Percentiles rank a stretch among this genome's conserved stretches.
Conservation (phyloP, 2,113 vertebrate species). For the Elaphurus davidianus region DNA sequence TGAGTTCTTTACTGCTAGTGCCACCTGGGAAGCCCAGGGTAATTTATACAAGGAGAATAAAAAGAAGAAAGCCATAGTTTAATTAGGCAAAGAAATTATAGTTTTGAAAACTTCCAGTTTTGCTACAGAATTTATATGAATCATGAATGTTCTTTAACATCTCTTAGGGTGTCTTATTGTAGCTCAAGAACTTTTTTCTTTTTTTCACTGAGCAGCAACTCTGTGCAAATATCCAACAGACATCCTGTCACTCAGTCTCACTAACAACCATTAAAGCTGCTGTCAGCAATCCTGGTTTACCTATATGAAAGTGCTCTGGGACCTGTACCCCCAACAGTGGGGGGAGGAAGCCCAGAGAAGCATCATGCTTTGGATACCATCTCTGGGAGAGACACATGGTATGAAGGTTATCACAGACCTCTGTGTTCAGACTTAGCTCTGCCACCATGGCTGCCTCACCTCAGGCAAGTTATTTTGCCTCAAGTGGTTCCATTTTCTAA, state of each 20-base stretch:
- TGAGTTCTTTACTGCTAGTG: neutral
- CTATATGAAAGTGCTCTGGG: neutral
- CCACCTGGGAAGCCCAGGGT: neutral
- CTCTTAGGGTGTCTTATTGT: neutral
- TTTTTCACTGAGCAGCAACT: neutral
- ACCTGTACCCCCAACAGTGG: neutral
- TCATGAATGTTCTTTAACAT: neutral
- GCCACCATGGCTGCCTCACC: neutral
- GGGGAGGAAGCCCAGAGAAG: neutral
- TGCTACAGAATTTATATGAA: neutral
- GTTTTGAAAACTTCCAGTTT: neutral
- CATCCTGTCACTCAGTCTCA: neutral
- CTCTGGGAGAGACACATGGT: neutral
- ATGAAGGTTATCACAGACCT: neutral
- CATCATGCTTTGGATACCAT: neutral
- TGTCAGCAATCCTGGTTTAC: neutral
- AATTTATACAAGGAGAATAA: neutral
- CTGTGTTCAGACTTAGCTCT: neutral
- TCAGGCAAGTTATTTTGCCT: neutral
- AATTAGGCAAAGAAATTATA: neutral
- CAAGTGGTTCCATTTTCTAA: neutral
- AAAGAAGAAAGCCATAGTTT: neutral
- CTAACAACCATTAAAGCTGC: neutral
- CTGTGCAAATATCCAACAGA: neutral
- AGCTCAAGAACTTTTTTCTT: neutral